phyloP scores from a whole-genome alignment of 2,888 invertebrate genomes.

The Rhagophthalmus giganteus region DNA sequence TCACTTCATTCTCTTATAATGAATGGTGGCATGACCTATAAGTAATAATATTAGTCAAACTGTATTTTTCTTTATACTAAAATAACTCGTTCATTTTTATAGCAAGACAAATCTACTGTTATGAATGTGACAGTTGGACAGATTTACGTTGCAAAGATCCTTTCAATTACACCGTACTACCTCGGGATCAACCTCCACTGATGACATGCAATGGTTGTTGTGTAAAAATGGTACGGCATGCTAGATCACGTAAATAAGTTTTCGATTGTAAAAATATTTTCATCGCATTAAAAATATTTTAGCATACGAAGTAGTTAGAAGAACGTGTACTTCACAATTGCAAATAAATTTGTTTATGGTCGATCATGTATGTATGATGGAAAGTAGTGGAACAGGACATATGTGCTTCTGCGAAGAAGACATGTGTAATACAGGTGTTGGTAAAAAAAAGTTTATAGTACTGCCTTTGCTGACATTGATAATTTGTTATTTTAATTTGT shows the following conservation, averaged over 20 bases:
- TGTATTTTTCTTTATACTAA: too few relatives aligned
- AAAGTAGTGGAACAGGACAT: slow-evolving; percentile 96
- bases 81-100: too few relatives aligned
- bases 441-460: slow-evolving; percentile 42
- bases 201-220: slow-evolving; percentile 92
- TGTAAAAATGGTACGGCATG: slow-evolving; percentile 92
- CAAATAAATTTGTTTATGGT: slow-evolving; percentile 97
- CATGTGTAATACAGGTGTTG: slow-evolving; percentile 77
- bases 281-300: slow-evolving; percentile 49
- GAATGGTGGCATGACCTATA: too few relatives aligned
- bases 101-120: slow-evolving; percentile 90
- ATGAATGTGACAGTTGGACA: slow-evolving; percentile 92
- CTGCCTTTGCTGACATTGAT: slow-evolving; percentile 3
- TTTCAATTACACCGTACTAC: slow-evolving; percentile 88
- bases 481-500: slow-evolving; percentile 1
- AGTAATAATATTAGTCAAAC: too few relatives aligned
- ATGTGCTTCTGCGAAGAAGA: slow-evolving; percentile 99
- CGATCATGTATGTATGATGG: slow-evolving; percentile 98
- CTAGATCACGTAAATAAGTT: slow-evolving; percentile 78
- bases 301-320: slow-evolving; percentile 88
- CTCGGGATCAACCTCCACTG: slow-evolving; percentile 83
- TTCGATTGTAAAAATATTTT: background rate
- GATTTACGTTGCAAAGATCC: slow-evolving; percentile 89
- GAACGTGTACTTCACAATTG: slow-evolving; percentile 90
- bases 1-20: too few relatives aligned